These are phyloP conservation scores for Brachycybe producta DNA, from an alignment of 2,888 invertebrate genomes.

Conservation along the genomic window DNA sequence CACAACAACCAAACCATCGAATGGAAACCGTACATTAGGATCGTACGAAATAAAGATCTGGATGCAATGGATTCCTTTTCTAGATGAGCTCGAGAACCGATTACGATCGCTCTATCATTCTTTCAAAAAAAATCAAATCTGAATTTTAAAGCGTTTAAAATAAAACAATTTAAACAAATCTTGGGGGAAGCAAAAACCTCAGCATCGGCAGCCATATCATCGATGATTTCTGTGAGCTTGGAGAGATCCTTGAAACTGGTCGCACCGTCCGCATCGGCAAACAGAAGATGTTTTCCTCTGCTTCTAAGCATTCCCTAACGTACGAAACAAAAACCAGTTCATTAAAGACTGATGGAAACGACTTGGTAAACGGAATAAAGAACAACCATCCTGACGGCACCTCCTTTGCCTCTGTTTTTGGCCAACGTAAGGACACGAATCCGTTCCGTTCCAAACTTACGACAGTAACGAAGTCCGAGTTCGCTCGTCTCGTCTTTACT, in stretches of 20 bases:
- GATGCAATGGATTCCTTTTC: conserved; percentile 81
- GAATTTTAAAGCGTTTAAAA: not conserved
- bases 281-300: conserved; percentile 72
- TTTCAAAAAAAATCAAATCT: conserved; percentile 16
- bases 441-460: conserved; percentile 58
- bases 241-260: conserved; percentile 80
- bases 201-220: conserved; percentile 27
- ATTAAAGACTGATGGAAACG: no score
- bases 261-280: conserved; percentile 99
- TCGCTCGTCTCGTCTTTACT: conserved; percentile 76
- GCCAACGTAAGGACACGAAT: conserved; percentile 71
- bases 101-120: conserved; percentile 48
- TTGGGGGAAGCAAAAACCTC: no score
- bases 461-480: conserved; percentile 60
- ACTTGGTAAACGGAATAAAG: not conserved
- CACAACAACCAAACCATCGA: conserved; percentile 86
- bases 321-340: conserved; percentile 4
- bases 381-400: conserved; percentile 79
- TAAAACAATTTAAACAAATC: no score
- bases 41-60: conserved; percentile 48
- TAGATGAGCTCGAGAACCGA: conserved; percentile 91
- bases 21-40: conserved; percentile 96
- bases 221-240: conserved; percentile 61
- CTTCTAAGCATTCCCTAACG: conserved; percentile 72
- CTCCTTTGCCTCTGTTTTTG: conserved; percentile 93